A percentile compares a stretch with the other conserved stretches of the same genome.
Evolutionary conservation across 2,113 vertebrate genomes (phyloP).

Genomic region (Echinops telfairi): DNA sequence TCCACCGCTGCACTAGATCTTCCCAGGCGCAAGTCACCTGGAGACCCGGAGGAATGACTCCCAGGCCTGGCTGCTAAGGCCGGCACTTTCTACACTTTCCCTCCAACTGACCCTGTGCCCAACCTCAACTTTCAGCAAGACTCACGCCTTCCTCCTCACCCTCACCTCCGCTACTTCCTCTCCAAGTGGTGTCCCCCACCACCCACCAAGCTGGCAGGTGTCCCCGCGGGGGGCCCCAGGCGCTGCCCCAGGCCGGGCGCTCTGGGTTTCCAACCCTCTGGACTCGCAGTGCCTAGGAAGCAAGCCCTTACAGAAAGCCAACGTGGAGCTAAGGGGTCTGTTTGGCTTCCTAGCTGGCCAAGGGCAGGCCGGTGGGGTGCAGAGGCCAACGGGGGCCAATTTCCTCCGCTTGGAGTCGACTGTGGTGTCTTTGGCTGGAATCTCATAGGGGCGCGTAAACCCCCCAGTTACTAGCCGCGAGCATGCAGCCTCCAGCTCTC

Average conservation of each 20-base stretch:
- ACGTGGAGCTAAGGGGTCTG: neutral
- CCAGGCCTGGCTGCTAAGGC: neutral
- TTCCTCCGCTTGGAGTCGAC: neutral
- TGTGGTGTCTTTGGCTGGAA: neutral
- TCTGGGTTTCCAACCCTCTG: neutral
- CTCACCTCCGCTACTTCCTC: neutral
- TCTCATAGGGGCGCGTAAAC: neutral
- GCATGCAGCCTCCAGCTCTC: neutral
- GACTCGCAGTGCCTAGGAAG: neutral
- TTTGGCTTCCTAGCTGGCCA: neutral
- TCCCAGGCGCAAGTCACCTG: neutral
- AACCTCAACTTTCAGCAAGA: slow-evolving; percentile 10
- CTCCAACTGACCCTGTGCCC: neutral
- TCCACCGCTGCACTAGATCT: neutral
- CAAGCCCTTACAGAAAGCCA: neutral
- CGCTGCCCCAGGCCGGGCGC: neutral
- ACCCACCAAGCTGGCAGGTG: neutral
- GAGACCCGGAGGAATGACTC: neutral
- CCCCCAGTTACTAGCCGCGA: neutral
- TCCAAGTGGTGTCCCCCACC: neutral
- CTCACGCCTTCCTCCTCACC: neutral
- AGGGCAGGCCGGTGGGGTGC: neutral
- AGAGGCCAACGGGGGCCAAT: neutral
- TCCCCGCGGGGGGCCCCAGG: neutral
- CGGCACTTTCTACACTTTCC: neutral